Base-by-base conservation (phyloP, 2,888 invertebrate genomes). In the Ormyrus thymus region DNA sequence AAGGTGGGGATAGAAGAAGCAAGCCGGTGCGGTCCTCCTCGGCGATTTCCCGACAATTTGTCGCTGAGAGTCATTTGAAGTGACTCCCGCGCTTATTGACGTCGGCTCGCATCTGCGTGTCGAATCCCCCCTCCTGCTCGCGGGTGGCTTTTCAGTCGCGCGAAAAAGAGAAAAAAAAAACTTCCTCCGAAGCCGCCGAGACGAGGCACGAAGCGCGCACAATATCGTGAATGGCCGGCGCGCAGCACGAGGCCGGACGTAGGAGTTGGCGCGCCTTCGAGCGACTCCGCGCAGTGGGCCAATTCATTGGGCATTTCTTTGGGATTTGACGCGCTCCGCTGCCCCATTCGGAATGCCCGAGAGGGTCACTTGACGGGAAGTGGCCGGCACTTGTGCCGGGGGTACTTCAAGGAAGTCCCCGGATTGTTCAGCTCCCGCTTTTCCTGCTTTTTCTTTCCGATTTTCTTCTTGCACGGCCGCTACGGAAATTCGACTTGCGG, bases 271-370 rank as follows among this genome's bases (percentile, higher is more conserved):
- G 46, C 15, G 76, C 29, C 75, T 76, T 80, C 64, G 82, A 85
- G 85, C 85, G 86, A 56, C 68, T 68, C 46, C 85, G 10, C 86
- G 83, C 85, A 85, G 86, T 85, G 85, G 84, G 29, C 29, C 84
- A 82, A 85, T 87, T 87, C 89, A 88, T 89, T 88, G 85, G 87
- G 6, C 7, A 46, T 83, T 86, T 86, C 83, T 81, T 77, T 81
- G 75, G 83, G 84, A 87, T 88, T 87, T 84, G 86, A 86, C 84
- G 85, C 86, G 85, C 85, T 84, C 84, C 81, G 78, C 71, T 81
- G 83, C 59, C 81, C 82, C 81, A 83, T 84, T 86, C 82, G 84
- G 70, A 82, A 82, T 11, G 78, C 83, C 70, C 78, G 85, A 81
- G 82, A 86, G 86, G 84, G 83, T 87, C 86, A 86, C 87, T 88